Evolutionary conservation across 2,113 vertebrate species (phyloP).

Genomic region (Catagonus wagneri): DNA sequence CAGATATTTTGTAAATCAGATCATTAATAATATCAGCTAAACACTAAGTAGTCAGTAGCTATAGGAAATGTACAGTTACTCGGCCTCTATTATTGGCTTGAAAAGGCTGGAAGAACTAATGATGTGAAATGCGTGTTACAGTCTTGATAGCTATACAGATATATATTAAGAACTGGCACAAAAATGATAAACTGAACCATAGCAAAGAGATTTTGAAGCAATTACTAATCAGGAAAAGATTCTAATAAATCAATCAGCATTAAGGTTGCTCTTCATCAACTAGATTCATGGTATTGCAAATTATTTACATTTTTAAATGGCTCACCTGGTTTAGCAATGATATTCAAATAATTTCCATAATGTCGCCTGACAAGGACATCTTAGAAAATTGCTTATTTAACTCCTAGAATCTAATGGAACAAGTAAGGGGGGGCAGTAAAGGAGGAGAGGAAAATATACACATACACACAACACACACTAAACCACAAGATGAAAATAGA

Average conservation of each 20-base stretch:
- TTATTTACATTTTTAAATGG: constrained; percentile 83
- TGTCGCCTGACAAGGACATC: constrained; percentile 73
- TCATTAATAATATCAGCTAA: constrained; percentile 35
- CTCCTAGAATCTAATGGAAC: constrained; percentile 51
- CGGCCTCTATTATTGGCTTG: not conserved
- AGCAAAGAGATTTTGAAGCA: constrained; percentile 75
- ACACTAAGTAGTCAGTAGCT: not conserved
- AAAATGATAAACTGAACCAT: constrained; percentile 71
- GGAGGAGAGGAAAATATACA: accelerated
- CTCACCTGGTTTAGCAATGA: constrained; percentile 78
- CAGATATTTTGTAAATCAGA: constrained; percentile 44
- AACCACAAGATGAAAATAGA: not conserved
- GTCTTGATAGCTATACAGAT: constrained; percentile 59
- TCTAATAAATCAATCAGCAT: constrained; percentile 85
- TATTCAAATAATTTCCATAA: constrained; percentile 80
- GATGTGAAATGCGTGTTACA: constrained; percentile 47
- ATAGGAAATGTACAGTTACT: not conserved
- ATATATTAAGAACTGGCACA: constrained; percentile 56
- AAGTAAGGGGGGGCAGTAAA: not conserved
- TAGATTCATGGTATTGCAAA: constrained; percentile 74
- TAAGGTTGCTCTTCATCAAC: constrained; percentile 78
- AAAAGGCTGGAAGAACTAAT: constrained; percentile 28
- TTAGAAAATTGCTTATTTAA: constrained; percentile 80
- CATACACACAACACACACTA: not conserved
- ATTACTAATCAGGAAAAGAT: constrained; percentile 78